Base-by-base conservation (phyloP, 1,140 invertebrate species). In the Heliconius nattereri region DNA sequence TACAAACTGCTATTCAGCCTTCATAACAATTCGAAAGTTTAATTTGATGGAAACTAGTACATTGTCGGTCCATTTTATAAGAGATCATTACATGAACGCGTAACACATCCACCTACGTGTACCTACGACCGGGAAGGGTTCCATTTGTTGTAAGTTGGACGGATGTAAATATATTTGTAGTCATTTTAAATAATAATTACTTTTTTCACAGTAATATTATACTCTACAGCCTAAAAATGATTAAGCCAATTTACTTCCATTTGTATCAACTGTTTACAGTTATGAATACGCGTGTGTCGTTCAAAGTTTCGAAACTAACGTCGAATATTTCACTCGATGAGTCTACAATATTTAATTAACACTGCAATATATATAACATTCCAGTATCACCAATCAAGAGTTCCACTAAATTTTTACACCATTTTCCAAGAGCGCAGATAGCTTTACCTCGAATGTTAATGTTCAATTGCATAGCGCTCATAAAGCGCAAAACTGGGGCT, bases 401-500 rank as follows among this genome's bases (percentile, higher is more conserved):
- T 82, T 79, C 76, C 83, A 85, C 79, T 82, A 80, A 73, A 70
- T 75, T 79, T 75, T 71, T 84, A 78, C 85, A 85, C 83, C 81
- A 77, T 81, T 76, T 45, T 23, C 60, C 77, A 72, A 85, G 78
- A 84, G 78, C 78, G 81, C 82, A 23, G 74, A 81, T 77, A 35
- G 78, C 76, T 78, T 76, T 84, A 85, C 79, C 73, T 81, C 72
- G 45, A 73, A 81, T 84, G 74, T 73, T 72, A 85, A 83, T 83
- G 86, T 87, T 86, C 87, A 84, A 72, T 79, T 85, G 80, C 82
- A 82, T 32, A 81, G 90, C 89, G 92, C 93, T 93, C 88, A 93
- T 89, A 93, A 90, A 82, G 92, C 91, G 92, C 89, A 92, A 85
- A 93, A 91, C 79, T 87, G 87, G 40, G 86, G 92, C 92, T 95